phyloP scores from a whole-genome alignment of 2,797 vertebrate species.

The Epinephelus awoara region DNA sequence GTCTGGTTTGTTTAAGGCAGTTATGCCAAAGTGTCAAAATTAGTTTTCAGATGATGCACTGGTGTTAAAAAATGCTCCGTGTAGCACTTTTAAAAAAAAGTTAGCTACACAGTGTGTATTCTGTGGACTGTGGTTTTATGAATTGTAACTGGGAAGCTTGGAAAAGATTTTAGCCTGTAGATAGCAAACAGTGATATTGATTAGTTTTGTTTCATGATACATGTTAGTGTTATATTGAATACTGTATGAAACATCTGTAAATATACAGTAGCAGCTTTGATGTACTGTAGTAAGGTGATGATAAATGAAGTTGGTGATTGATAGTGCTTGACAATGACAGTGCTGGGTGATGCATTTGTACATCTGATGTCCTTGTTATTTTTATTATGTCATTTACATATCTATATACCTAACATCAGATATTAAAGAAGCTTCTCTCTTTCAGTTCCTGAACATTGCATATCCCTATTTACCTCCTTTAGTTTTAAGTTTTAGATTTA shows the following conservation, averaged over 20 bases:
- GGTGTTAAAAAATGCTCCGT: constrained; percentile 16
- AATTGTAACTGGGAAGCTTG: constrained; percentile 23
- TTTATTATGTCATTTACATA: constrained; percentile 13
- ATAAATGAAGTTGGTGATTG: constrained; percentile 29
- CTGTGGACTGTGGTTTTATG: constrained; percentile 18
- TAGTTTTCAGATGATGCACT: constrained; percentile 19
- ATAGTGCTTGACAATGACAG: constrained; percentile 14
- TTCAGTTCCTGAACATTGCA: neutral
- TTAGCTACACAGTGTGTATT: constrained; percentile 11
- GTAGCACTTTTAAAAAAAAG: neutral
- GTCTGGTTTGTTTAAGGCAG: neutral
- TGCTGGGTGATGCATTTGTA: constrained; percentile 15
- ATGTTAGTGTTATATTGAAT: constrained; percentile 13
- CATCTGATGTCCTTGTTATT: constrained; percentile 25
- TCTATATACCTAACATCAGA: neutral
- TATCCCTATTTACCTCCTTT: neutral
- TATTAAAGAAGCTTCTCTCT: constrained; percentile 28
- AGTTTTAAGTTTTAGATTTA: constrained; percentile 2
- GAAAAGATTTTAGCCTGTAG: constrained; percentile 24
- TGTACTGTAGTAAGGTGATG: constrained; percentile 23
- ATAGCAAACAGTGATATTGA: constrained; percentile 4
- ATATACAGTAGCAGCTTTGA: constrained; percentile 39
- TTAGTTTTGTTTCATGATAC: constrained; percentile 26
- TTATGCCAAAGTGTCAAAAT: constrained; percentile 1
- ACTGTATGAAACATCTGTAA: constrained; percentile 39